Base-by-base conservation (phyloP, 2,888 invertebrate species). In the Drosophila ustulata region DNA sequence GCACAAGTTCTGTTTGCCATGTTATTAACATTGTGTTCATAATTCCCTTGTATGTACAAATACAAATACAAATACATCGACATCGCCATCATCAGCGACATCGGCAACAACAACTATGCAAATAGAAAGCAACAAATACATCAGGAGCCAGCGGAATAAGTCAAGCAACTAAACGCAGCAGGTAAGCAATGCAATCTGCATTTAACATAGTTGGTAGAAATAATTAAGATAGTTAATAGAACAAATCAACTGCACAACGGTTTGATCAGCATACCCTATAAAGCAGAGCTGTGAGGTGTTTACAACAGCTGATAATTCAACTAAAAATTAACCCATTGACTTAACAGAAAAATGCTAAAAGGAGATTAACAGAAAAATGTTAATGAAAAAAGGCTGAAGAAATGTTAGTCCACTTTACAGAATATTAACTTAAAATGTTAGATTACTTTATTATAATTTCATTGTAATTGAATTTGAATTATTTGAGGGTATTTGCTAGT, bases 21-120 rank as follows among this genome's bases (percentile, higher is more conserved):
- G 66, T 78, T 74, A 79, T 89, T 89, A 89, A 85, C 85, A 88
- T 65, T 79, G 81, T 86, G 88, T 71, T 86, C 75, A 83, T 89
- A 87, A 84, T 83, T 86, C 65, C 67, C 59, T 57, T 46, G 34
- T 56, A 57, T 66, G 62, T 63, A 71, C 76, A 72, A 74, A 77
- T 72, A 73, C 64, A 74, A 18, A 18, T 18, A 18, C 18, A 34
- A 11, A 9, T 9, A 11, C 34, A 34, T 37, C 37, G 37, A 4
- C n/a, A 37, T 4, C 28, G 49, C 43, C 26, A 63, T 32, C 32
- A 39, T 25, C 59, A 59, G 3, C 28, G n/a, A 47, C 43, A 62
- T 34, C 34, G 62, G 28, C 37, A 58, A 25, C 53, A 50, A n/a
- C 57, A 66, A 56, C 65, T 78, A 82, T 76, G 83, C 77, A 86